Conservation (phyloP, 37 sponge, comb jelly and placozoan genomes). For the Agelas oroides region DNA sequence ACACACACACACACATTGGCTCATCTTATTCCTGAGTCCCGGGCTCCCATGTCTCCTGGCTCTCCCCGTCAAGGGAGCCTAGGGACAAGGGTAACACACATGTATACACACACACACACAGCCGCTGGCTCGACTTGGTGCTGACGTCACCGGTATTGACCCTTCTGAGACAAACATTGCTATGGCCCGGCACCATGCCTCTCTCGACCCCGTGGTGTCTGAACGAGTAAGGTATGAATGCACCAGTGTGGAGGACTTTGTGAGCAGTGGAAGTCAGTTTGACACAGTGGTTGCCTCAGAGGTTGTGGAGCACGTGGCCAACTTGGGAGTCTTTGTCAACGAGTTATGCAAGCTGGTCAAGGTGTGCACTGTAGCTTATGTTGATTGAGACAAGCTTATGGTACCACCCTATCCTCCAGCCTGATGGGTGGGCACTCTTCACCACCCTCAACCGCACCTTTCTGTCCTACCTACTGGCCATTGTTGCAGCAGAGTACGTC, state of each 20-base stretch:
- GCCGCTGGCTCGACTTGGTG: constrained; percentile 72
- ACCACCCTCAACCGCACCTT: constrained; percentile 70
- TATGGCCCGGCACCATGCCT: constrained; percentile 40
- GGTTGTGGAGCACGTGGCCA: constrained; percentile 68
- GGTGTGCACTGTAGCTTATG: constrained; percentile 13
- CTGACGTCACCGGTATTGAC: constrained; percentile 65
- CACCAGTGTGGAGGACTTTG: constrained; percentile 31
- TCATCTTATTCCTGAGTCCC: too few species aligned
- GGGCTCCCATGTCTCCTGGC: too few species aligned
- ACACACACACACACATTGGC: background rate
- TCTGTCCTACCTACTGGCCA: constrained; percentile 51
- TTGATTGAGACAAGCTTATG: background rate
- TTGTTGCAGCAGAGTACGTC: constrained; percentile 64
- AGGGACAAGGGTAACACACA: background rate
- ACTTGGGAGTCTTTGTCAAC: constrained; percentile 38
- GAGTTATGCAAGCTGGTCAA: constrained; percentile 30
- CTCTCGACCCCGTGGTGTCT: constrained; percentile 9
- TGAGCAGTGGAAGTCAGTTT: background rate
- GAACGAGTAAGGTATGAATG: constrained; percentile 52
- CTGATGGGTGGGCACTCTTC: constrained; percentile 55
- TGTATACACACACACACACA: background rate
- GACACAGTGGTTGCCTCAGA: constrained; percentile 77
- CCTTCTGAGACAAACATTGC: constrained; percentile 30
- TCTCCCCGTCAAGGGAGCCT: too few species aligned
- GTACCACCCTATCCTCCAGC: constrained; percentile 15